Percentiles rank a stretch among this genome's conserved stretches.
Evolutionary conservation across 1,140 invertebrate species (phyloP).

Genomic region (Drosophila repleta): DNA sequence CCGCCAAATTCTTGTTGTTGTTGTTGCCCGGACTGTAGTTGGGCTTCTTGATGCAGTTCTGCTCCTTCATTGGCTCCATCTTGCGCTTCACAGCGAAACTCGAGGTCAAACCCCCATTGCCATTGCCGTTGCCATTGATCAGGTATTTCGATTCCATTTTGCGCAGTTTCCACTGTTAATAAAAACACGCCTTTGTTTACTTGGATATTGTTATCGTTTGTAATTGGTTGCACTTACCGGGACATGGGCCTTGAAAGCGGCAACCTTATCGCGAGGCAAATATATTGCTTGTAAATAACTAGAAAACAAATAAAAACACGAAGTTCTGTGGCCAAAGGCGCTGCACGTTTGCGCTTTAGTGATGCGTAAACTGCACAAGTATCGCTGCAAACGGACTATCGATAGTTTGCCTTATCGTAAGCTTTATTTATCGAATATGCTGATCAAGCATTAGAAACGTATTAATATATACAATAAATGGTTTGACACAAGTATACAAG

Average conservation of each 20-base stretch:
- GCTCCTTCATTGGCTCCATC: slow-evolving; percentile 39
- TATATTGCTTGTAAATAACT: slow-evolving; percentile 14
- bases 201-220: neutral
- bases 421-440: neutral
- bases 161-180: slow-evolving; percentile 5
- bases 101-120: slow-evolving; percentile 8
- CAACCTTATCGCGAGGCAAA: slow-evolving; percentile 15
- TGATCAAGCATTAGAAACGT: neutral
- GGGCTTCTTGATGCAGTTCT: slow-evolving; percentile 38
- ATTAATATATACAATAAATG: too few relatives aligned
- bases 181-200: slow-evolving; percentile 6
- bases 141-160: slow-evolving; percentile 66
- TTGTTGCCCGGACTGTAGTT: slow-evolving; percentile 3
- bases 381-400: neutral
- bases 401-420: neutral
- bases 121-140: slow-evolving; percentile 36
- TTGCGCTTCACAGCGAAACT: slow-evolving; percentile 56
- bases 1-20: slow-evolving; percentile 21
- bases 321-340: neutral
- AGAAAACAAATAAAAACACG: neutral
- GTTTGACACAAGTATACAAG: too few relatives aligned
- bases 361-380: neutral
- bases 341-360: slow-evolving; percentile 9
- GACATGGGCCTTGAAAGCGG: slow-evolving; percentile 8
- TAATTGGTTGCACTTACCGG: slow-evolving; percentile 6